phyloP scores from a whole-genome alignment of 2,888 invertebrate species.

The Aphodius granarius region DNA sequence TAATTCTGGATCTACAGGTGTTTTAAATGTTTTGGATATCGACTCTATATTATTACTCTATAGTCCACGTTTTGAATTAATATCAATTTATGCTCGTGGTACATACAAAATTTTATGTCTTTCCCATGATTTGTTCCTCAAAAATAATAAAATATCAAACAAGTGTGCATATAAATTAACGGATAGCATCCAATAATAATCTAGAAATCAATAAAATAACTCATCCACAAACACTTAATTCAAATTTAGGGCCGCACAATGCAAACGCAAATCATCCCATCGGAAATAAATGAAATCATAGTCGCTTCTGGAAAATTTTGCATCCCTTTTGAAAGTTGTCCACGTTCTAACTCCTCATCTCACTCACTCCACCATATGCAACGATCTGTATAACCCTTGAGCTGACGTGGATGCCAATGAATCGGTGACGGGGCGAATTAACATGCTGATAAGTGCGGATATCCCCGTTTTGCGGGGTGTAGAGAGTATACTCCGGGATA shows the following conservation, averaged over 20 bases:
- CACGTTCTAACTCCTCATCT: background rate
- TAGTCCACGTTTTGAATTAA: too few relatives aligned
- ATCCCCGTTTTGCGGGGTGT: conserved; percentile 27
- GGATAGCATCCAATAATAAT: background rate
- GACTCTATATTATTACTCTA: too few relatives aligned
- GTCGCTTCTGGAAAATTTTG: conserved; percentile 26
- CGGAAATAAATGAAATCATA: conserved; percentile 29
- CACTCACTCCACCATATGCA: too few relatives aligned
- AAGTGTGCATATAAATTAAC: background rate
- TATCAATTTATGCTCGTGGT: too few relatives aligned
- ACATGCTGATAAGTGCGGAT: conserved; percentile 31
- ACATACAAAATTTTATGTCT: too few relatives aligned
- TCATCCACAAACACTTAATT: conserved; percentile 25
- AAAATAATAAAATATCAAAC: too few relatives aligned
- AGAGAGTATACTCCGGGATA: background rate
- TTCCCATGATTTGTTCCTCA: too few relatives aligned
- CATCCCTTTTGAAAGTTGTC: background rate
- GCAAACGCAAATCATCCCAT: conserved; percentile 28
- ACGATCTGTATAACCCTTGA: background rate
- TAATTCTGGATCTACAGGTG: background rate
- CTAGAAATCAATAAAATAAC: background rate
- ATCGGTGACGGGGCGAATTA: conserved; percentile 19
- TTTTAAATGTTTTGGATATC: background rate
- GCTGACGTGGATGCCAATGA: background rate
- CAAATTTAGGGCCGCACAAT: conserved; percentile 26